These are phyloP conservation scores for Siphamia tubifer DNA, from an alignment of 2,113 vertebrate genomes.

Conservation along the genomic window DNA sequence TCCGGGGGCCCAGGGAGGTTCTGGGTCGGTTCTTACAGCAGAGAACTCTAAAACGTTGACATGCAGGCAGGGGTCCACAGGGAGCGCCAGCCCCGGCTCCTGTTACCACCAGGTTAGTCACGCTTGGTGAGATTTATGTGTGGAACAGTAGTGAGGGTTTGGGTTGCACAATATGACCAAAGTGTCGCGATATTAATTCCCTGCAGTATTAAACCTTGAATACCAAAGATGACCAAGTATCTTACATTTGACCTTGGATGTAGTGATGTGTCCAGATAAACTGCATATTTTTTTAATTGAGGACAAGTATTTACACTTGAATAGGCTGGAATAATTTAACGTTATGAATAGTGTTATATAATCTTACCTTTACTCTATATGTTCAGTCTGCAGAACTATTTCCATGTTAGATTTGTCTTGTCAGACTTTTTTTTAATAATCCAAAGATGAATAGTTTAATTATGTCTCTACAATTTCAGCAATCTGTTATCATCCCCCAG, in stretches of 20 bases:
- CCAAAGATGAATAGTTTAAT: too few species aligned
- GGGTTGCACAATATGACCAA: constrained; percentile 74
- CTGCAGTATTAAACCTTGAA: constrained; percentile 14
- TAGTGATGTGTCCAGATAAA: neutral
- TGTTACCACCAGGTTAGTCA: constrained; percentile 97
- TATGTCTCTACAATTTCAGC: too few species aligned
- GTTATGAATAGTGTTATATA: too few species aligned
- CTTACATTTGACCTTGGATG: neutral
- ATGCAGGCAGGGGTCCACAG: constrained; percentile 85
- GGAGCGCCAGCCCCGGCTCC: constrained; percentile 86
- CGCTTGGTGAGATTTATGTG: constrained; percentile 95
- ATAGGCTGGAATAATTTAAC: too few species aligned
- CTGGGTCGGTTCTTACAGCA: constrained; percentile 83
- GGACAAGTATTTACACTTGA: too few species aligned
- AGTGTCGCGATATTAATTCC: constrained; percentile 62
- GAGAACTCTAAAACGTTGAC: constrained; percentile 90
- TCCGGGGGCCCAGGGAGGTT: constrained; percentile 84
- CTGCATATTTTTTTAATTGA: too few species aligned
- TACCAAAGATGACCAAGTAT: constrained; percentile 14
- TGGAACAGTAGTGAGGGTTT: constrained; percentile 84
- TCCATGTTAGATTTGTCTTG: too few species aligned
- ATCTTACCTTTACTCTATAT: too few species aligned
- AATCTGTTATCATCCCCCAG: too few species aligned
- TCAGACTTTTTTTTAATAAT: too few species aligned
- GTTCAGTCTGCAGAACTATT: too few species aligned